phyloP scores from a whole-genome alignment of 2,888 invertebrate species.

The Troides oblongomaculatus region DNA sequence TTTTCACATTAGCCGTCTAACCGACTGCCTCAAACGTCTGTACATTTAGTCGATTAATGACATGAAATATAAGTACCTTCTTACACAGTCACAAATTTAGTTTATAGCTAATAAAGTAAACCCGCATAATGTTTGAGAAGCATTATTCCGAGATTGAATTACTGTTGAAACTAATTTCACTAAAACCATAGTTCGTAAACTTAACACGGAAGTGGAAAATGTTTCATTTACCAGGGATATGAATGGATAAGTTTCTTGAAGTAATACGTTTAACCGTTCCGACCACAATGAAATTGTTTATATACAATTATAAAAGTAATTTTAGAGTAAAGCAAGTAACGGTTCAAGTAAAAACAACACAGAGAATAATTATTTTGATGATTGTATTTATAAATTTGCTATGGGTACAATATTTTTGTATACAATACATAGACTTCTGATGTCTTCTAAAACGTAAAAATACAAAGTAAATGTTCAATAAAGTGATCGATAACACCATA shows the following conservation, averaged over 20 bases:
- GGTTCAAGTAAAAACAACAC: too few relatives aligned
- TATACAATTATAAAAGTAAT: background rate
- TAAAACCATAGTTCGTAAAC: constrained; percentile 21
- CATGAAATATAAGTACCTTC: background rate
- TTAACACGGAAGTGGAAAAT: constrained; percentile 11
- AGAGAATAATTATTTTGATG: too few relatives aligned
- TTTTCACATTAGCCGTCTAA: background rate
- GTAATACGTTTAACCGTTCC: background rate
- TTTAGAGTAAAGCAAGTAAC: too few relatives aligned
- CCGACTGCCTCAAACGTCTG: too few relatives aligned
- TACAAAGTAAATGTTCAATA: too few relatives aligned
- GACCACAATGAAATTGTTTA: background rate
- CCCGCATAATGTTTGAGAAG: background rate
- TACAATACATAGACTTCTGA: too few relatives aligned
- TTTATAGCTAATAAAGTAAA: background rate
- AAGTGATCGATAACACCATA: too few relatives aligned
- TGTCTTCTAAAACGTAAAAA: too few relatives aligned
- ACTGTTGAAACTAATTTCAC: constrained; percentile 19
- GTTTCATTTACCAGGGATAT: background rate
- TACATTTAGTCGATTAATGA: too few relatives aligned
- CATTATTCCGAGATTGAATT: constrained; percentile 2
- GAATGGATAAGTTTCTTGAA: background rate
- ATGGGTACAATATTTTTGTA: too few relatives aligned
- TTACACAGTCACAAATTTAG: background rate
- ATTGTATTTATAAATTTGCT: too few relatives aligned